Conservation (phyloP, 2,888 invertebrate species). For the Dryadula phaetusa region DNA sequence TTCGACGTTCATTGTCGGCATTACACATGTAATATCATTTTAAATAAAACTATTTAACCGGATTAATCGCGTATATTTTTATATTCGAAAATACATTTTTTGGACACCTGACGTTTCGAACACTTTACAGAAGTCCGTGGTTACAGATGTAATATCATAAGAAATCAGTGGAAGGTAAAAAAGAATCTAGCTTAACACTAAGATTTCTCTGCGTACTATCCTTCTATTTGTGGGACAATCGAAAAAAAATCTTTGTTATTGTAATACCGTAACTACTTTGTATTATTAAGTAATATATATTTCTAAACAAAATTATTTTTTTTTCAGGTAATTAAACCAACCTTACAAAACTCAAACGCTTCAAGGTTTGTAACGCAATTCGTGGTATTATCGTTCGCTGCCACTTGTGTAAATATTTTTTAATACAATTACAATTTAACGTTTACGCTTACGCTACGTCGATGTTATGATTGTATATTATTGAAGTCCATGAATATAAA, state of each 20-base stretch:
- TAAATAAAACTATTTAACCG: too few relatives aligned
- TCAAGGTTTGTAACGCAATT: constrained; percentile 57
- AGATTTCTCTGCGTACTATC: too few relatives aligned
- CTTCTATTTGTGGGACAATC: too few relatives aligned
- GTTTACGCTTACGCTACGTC: constrained; percentile 15
- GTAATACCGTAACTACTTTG: not conserved
- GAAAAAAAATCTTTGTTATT: not conserved
- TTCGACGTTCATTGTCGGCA: too few relatives aligned
- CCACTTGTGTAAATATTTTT: constrained; percentile 63
- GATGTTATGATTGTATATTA: constrained; percentile 7
- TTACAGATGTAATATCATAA: too few relatives aligned
- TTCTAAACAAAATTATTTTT: constrained; percentile 47
- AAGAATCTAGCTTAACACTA: too few relatives aligned
- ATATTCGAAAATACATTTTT: too few relatives aligned
- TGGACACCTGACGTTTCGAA: too few relatives aligned
- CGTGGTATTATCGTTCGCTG: constrained; percentile 47
- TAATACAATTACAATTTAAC: constrained; percentile 51
- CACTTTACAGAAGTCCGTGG: too few relatives aligned
- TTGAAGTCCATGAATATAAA: constrained; percentile 6
- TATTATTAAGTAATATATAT: constrained; percentile 1
- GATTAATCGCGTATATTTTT: too few relatives aligned
- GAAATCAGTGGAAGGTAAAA: too few relatives aligned
- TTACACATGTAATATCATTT: too few relatives aligned
- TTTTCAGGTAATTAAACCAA: constrained; percentile 65
- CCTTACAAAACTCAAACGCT: constrained; percentile 40